phyloP scores from a whole-genome alignment of 2,888 invertebrate genomes.

The Synergus itoensis region DNA sequence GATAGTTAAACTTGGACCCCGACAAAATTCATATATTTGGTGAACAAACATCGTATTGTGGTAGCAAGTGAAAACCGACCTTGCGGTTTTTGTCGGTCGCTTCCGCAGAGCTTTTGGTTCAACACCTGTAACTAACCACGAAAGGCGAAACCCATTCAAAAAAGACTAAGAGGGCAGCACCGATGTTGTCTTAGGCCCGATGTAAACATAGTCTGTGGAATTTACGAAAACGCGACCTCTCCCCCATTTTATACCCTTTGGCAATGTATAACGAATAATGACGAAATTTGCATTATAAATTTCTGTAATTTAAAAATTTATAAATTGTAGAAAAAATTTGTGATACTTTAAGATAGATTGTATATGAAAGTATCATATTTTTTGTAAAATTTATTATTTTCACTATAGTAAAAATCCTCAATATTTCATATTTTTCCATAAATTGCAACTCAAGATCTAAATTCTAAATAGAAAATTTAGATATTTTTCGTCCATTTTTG shows the following conservation, averaged over 20 bases:
- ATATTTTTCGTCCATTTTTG: too few relatives aligned
- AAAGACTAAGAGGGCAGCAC: conserved; percentile 22
- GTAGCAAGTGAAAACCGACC: conserved; percentile 16
- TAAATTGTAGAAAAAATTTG: too few relatives aligned
- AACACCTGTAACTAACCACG: conserved; percentile 31
- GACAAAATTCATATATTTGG: conserved; percentile 29
- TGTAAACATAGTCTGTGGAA: conserved; percentile 25
- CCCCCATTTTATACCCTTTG: not conserved
- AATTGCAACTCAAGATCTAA: too few relatives aligned
- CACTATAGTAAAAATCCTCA: too few relatives aligned
- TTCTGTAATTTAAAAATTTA: too few relatives aligned
- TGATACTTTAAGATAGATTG: too few relatives aligned
- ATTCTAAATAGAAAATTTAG: too few relatives aligned
- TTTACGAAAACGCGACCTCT: not conserved
- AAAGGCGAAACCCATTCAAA: not conserved
- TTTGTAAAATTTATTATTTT: too few relatives aligned
- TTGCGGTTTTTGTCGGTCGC: conserved; percentile 14
- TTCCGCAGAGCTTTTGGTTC: conserved; percentile 10
- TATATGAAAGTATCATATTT: too few relatives aligned
- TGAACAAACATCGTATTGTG: conserved; percentile 29
- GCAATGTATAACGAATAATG: not conserved
- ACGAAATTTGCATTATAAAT: not conserved
- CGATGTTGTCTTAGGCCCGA: conserved; percentile 30
- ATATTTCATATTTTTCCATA: too few relatives aligned
- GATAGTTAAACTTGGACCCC: not conserved